phyloP scores from a whole-genome alignment of 1,140 invertebrate species.

The Camponotus floridanus region DNA sequence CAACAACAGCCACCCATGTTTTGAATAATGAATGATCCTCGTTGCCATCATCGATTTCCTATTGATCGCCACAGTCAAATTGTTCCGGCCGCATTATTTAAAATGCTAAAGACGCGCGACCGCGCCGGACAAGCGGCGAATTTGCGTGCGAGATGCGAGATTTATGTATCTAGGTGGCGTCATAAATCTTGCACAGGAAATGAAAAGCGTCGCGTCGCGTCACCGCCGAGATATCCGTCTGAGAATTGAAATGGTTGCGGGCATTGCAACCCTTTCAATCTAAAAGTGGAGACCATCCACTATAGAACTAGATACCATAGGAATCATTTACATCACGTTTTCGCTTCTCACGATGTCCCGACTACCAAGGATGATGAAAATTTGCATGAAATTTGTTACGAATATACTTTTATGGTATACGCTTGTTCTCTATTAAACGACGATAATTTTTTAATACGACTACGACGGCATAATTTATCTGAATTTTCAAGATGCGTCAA shows the following conservation, averaged over 20 bases:
- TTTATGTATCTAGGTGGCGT: slow-evolving; percentile 39
- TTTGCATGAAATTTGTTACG: not conserved
- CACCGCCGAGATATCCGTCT: slow-evolving; percentile 52
- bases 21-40: slow-evolving; percentile 81
- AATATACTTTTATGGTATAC: too few species aligned
- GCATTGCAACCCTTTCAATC: not conserved
- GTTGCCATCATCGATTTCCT: slow-evolving; percentile 53
- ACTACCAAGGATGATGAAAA: not conserved
- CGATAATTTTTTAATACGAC: slow-evolving; percentile 6
- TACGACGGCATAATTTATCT: not conserved
- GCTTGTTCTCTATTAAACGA: not conserved
- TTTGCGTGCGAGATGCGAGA: not conserved
- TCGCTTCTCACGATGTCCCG: not conserved
- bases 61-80: slow-evolving; percentile 53
- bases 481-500: slow-evolving; percentile 50
- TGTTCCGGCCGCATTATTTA: slow-evolving; percentile 56
- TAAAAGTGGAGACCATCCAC: not conserved
- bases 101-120: slow-evolving; percentile 57
- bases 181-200: slow-evolving; percentile 60
- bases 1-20: slow-evolving; percentile 77
- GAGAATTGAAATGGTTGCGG: slow-evolving; percentile 58
- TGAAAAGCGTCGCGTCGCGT: slow-evolving; percentile 54
- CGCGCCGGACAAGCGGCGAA: not conserved
- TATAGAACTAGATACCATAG: too few species aligned
- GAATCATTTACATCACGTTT: slow-evolving; percentile 23